These are phyloP conservation scores for Capricornis sumatraensis DNA, from an alignment of 2,113 vertebrate genomes.

Conservation along the genomic window DNA sequence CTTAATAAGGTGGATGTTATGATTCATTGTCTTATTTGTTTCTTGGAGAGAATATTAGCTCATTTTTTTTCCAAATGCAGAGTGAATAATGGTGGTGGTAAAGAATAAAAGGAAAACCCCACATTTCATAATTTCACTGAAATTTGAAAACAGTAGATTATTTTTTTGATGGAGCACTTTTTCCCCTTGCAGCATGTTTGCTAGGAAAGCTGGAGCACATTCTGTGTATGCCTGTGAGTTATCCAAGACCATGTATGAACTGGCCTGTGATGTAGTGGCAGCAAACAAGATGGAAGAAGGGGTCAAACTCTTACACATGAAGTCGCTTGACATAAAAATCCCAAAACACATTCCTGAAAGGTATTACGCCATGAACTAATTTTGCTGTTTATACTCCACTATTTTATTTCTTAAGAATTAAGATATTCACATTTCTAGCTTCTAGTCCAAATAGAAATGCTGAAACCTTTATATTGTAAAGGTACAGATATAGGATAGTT, in stretches of 20 bases:
- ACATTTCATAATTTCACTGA: not conserved
- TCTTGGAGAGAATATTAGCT: not conserved
- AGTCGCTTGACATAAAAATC: constrained; percentile 94
- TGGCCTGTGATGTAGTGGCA: constrained; percentile 91
- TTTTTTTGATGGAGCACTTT: constrained; percentile 23
- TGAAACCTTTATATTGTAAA: not conserved
- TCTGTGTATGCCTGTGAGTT: constrained; percentile 94
- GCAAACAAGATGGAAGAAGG: constrained; percentile 90
- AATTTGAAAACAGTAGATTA: not conserved
- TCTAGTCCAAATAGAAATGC: not conserved
- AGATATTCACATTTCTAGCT: not conserved
- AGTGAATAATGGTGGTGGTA: not conserved
- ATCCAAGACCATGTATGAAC: constrained; percentile 97
- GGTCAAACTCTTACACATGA: constrained; percentile 93
- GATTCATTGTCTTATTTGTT: constrained; percentile 9
- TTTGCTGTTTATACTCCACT: constrained; percentile 22
- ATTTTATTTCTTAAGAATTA: not conserved
- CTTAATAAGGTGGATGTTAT: not conserved
- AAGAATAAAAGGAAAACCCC: not conserved
- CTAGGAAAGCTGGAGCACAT: constrained; percentile 90
- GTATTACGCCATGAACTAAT: constrained; percentile 71
- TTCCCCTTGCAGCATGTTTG: constrained; percentile 89
- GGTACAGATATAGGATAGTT: not conserved
- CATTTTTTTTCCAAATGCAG: not conserved
- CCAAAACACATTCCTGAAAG: constrained; percentile 93